Base-by-base conservation (phyloP, 1,140 invertebrate genomes). In the Patella vulgata region DNA sequence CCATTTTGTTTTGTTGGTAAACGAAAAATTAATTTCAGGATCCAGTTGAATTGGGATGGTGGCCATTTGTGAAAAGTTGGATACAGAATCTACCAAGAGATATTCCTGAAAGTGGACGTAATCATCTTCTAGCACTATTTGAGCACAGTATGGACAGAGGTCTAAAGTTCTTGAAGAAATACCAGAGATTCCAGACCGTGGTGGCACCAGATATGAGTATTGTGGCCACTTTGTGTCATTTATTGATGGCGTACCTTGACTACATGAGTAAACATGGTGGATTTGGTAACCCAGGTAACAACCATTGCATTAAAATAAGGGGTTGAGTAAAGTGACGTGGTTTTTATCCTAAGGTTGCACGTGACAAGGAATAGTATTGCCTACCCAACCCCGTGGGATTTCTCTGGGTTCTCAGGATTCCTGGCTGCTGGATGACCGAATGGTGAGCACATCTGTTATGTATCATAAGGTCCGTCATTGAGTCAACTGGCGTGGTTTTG, bases 41-140 rank as follows among this genome's bases (percentile, higher is more conserved):
- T 48, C 82, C 82, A 28, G 77, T 82, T 25, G 81, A 84, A 52
- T 65, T 84, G 5, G 79, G 82, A 27, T 84, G 83, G 83, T 66
- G 63, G 54, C 81, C 82, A 1, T 83, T 65, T 71, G 82, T 84
- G 8, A 81, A 80, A 58, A 83, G 79, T 27, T 84, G 82, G 82
- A 46, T 82, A 17, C 65, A 70, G 27, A 62, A 57, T 30, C 71
- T 85, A 21, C 79, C 81, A 1, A 65, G 69, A 60, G 75, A 77
- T 8, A 63, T 84, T 55, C 82, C 84, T 8, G 77, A 83, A 17
- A 74, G 73, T 66, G 82, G 74, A 27, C 73, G 73, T 43, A 76
- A 85, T 3, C 87, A 88, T 39, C 75, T 92, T 1, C 74, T 88
- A 23, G 74, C 83, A 0, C 73, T 92, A 4, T 92, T 93, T 73